Percentiles rank a stretch among this genome's conserved stretches.
phyloP scores from a whole-genome alignment of 23 tunicate species.

The Aplidium turbinatum region DNA sequence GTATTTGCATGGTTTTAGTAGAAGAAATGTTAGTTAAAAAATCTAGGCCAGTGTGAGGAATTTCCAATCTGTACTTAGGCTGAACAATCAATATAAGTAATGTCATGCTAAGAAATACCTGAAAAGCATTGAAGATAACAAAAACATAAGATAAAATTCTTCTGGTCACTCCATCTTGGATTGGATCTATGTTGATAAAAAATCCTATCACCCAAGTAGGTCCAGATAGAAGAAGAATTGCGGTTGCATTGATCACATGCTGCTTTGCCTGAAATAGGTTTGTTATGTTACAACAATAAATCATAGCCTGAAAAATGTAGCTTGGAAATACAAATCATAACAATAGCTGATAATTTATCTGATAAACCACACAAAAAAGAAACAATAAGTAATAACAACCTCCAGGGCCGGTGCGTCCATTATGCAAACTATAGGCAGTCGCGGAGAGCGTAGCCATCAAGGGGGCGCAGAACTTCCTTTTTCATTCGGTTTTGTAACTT shows the following conservation, averaged over 20 bases:
- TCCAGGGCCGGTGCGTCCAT: too few species aligned
- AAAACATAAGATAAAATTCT: constrained; percentile 72
- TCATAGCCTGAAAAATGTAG: not conserved
- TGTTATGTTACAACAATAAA: not conserved
- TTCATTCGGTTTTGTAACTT: too few species aligned
- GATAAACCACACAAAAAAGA: too few species aligned
- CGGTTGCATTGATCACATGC: constrained; percentile 71
- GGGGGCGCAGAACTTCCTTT: too few species aligned
- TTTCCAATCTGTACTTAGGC: not conserved
- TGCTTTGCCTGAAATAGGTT: constrained; percentile 58
- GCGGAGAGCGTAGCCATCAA: too few species aligned
- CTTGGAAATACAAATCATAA: not conserved
- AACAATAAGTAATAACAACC: too few species aligned
- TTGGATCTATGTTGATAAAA: constrained; percentile 71
- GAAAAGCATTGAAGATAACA: constrained; percentile 83
- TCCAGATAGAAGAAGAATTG: constrained; percentile 67
- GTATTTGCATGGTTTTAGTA: too few species aligned
- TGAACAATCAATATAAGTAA: not conserved
- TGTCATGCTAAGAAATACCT: constrained; percentile 42
- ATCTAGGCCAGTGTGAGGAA: too few species aligned
- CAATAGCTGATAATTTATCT: too few species aligned
- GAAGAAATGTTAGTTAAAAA: too few species aligned
- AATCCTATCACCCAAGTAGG: constrained; percentile 89
- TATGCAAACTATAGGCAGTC: too few species aligned
- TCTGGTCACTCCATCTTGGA: constrained; percentile 53